phyloP scores from a whole-genome alignment of 2,888 invertebrate species.

The Netelia fuscicornis region DNA sequence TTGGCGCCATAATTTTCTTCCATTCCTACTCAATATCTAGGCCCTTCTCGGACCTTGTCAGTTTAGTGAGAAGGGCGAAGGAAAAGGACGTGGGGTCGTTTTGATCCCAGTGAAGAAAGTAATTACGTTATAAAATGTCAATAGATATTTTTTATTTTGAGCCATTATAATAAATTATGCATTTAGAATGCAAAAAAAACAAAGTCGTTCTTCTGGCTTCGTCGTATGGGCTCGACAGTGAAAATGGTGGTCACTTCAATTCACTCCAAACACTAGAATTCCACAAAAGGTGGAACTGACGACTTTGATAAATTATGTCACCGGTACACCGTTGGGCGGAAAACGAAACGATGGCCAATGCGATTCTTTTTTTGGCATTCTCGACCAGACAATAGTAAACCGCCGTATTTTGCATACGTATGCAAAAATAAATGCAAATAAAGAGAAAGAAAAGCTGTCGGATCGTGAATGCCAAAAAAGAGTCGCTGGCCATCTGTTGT shows the following conservation, averaged over 20 bases:
- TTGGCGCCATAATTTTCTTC: neutral
- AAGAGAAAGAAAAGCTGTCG: neutral
- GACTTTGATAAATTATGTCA: slow-evolving; percentile 66
- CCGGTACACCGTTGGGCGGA: neutral
- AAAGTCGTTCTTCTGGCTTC: slow-evolving; percentile 62
- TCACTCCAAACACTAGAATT: slow-evolving; percentile 50
- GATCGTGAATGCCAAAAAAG: slow-evolving; percentile 13
- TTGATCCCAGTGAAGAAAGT: slow-evolving; percentile 9
- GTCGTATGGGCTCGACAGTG: slow-evolving; percentile 43
- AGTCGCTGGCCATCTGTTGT: slow-evolving; percentile 1
- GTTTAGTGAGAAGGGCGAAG: neutral
- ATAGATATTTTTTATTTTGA: slow-evolving; percentile 8
- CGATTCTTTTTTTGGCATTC: neutral
- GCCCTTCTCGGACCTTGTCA: neutral
- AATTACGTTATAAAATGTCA: slow-evolving; percentile 17
- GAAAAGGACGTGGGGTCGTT: slow-evolving; percentile 12
- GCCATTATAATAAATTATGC: slow-evolving; percentile 6
- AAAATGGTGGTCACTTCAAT: neutral
- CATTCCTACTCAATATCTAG: neutral
- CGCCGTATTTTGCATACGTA: slow-evolving; percentile 14
- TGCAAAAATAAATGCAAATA: slow-evolving; percentile 5
- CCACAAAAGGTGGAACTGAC: slow-evolving; percentile 55
- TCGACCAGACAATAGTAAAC: slow-evolving; percentile 22
- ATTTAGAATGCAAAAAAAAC: slow-evolving; percentile 53
- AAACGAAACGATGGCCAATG: slow-evolving; percentile 27